Evolutionary conservation across 2,113 vertebrate genomes (phyloP), one percentile per base, ranked within the genome.

Genomic region (Sinocyclocheilus rhinocerous): DNA sequence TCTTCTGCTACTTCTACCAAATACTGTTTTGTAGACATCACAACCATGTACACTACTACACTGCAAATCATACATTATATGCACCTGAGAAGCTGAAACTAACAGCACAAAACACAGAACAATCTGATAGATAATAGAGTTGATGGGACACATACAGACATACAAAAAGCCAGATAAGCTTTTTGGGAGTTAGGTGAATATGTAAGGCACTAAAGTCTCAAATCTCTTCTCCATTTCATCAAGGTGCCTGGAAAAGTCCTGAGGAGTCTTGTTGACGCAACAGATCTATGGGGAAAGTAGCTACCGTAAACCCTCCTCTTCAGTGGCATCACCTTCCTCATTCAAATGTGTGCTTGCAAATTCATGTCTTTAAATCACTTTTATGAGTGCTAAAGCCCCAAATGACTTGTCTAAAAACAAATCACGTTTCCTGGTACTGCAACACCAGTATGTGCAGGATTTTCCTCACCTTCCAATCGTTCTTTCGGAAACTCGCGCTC

Each of bases 171-270:
- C 11, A 52, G 22, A 45, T 65, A 55, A 4, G 36, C 52, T 76
- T 59, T 72, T 72, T 81, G 76, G 69, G 59, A 15, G 59, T 81
- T 59, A 20, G 42, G 65, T 77, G 63, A 50, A 55, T 76, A 85
- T 70, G 61, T 90, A 90, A 90, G 89, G 89, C 89, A 90, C 89
- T 90, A 85, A 79, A 83, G 75, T 85, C 36, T 72, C 45, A 55
- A 18, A 61, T 79, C 80, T 48, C 20, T 55, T 61, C 36, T 78
- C n/a, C 9, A 6, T 81, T 61, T 45, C 10, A 69, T 57, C 70
- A 86, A 82, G 48, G 61, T 83, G 57, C 76, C 59, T 75, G 70
- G 69, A 13, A 76, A 72, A 76, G 69, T 81, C 87, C 84, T 83
- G 84, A 79, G 84, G 65, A 88, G 59, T 86, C 65, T 61, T 55